These are phyloP conservation scores for Passerculus sandwichensis DNA, from an alignment of 2,797 vertebrate genomes.

Conservation along the genomic window DNA sequence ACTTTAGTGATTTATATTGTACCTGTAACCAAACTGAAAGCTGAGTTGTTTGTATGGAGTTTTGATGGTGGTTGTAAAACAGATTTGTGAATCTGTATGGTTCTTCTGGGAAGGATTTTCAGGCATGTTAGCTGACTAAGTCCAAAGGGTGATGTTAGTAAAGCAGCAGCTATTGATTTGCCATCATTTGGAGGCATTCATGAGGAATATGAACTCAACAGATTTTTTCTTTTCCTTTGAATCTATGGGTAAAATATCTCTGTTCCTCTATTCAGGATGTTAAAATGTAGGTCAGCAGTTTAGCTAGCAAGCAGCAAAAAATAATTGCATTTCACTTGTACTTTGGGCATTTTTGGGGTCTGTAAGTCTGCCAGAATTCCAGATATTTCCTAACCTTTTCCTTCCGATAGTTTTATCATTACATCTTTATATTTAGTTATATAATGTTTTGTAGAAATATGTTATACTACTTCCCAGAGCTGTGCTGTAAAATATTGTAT, in stretches of 20 bases:
- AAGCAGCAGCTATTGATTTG: background rate
- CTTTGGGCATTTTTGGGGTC: background rate
- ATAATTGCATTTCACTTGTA: conserved; percentile 14
- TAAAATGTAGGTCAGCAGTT: conserved; percentile 37
- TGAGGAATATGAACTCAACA: background rate
- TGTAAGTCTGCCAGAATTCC: conserved; percentile 4
- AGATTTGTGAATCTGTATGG: background rate
- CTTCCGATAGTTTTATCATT: conserved; percentile 6
- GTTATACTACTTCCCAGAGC: background rate
- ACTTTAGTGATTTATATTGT: background rate
- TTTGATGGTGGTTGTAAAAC: background rate
- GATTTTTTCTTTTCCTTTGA: background rate
- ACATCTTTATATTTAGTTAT: background rate
- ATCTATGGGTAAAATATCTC: background rate
- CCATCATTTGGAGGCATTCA: background rate
- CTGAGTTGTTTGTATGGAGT: background rate
- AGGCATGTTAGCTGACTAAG: background rate
- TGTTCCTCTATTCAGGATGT: background rate
- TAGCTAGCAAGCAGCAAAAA: conserved; percentile 3
- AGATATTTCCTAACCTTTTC: background rate
- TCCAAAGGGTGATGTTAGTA: background rate
- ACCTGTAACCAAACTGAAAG: background rate
- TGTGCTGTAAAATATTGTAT: background rate
- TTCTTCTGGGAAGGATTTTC: conserved; percentile 23
- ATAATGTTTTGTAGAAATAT: background rate